These are phyloP conservation scores for Lasioglossum pauxillum DNA, from an alignment of 2,888 invertebrate species.

Conservation along the genomic window DNA sequence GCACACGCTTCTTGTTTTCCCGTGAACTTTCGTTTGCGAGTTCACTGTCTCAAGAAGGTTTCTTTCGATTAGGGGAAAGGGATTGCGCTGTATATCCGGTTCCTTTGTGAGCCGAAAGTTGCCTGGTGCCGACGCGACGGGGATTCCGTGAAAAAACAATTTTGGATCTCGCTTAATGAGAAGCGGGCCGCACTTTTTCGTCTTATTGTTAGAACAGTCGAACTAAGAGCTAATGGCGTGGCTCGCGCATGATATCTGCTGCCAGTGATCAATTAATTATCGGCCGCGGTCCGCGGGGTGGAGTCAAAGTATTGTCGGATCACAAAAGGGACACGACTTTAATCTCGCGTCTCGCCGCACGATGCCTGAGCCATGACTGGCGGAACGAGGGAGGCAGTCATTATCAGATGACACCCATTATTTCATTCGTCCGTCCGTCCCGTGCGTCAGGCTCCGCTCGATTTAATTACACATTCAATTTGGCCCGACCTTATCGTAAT, in stretches of 20 bases:
- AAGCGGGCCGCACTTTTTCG: constrained; percentile 12
- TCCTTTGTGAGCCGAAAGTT: constrained; percentile 3
- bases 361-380: constrained; percentile 74
- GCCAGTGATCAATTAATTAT: constrained; percentile 81
- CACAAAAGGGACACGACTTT: constrained; percentile 75
- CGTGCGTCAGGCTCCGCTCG: constrained; percentile 64
- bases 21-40: neutral
- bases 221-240: constrained; percentile 56
- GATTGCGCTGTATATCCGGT: neutral
- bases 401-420: constrained; percentile 79
- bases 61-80: neutral
- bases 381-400: constrained; percentile 72
- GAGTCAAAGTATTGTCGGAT: constrained; percentile 71
- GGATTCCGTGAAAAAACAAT: constrained; percentile 23
- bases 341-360: constrained; percentile 71
- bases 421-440: constrained; percentile 73
- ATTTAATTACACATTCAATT: constrained; percentile 80
- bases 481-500: constrained; percentile 68
- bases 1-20: neutral
- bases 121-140: neutral
- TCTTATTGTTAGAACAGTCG: constrained; percentile 42
- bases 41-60: neutral
- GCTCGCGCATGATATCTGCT: constrained; percentile 72
- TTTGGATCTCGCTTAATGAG: constrained; percentile 46
- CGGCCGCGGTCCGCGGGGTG: constrained; percentile 61